Conservation (phyloP, 2,113 vertebrate species). For the Sus scrofa region DNA sequence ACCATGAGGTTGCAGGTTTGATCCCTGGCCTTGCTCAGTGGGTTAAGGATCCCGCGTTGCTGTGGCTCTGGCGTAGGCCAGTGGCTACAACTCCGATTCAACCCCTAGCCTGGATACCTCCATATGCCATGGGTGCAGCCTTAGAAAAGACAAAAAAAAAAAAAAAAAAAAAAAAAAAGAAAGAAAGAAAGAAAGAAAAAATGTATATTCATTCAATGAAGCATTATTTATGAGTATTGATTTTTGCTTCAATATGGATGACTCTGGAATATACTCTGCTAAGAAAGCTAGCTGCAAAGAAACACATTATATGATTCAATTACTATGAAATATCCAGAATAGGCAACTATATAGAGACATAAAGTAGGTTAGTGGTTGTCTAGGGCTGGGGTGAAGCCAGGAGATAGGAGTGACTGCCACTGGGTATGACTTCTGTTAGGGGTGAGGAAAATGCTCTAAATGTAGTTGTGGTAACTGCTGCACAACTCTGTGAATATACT, state of each 20-base stretch:
- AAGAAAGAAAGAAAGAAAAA: too few relatives aligned
- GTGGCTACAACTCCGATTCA: too few relatives aligned
- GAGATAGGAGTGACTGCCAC: neutral
- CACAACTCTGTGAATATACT: neutral
- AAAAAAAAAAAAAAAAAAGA: too few relatives aligned
- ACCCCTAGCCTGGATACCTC: too few relatives aligned
- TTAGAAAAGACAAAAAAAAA: too few relatives aligned
- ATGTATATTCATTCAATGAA: neutral
- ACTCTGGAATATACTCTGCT: slow-evolving; percentile 26
- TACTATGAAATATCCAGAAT: neutral
- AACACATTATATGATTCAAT: neutral
- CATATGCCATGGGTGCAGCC: too few relatives aligned
- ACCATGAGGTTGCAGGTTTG: too few relatives aligned
- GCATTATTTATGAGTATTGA: neutral
- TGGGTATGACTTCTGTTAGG: neutral
- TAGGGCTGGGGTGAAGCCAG: neutral
- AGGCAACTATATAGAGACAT: neutral
- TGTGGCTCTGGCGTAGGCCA: too few relatives aligned
- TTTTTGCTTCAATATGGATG: neutral
- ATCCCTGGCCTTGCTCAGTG: too few relatives aligned
- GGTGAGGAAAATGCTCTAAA: neutral
- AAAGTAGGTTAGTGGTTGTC: neutral
- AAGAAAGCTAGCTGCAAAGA: neutral
- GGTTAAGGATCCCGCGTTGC: too few relatives aligned
- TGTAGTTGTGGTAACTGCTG: neutral